Percentiles rank a stretch among this genome's conserved stretches.
These are phyloP conservation scores for Aspidiotus destructor DNA, from an alignment of 2,888 invertebrate genomes.

Conservation along the genomic window DNA sequence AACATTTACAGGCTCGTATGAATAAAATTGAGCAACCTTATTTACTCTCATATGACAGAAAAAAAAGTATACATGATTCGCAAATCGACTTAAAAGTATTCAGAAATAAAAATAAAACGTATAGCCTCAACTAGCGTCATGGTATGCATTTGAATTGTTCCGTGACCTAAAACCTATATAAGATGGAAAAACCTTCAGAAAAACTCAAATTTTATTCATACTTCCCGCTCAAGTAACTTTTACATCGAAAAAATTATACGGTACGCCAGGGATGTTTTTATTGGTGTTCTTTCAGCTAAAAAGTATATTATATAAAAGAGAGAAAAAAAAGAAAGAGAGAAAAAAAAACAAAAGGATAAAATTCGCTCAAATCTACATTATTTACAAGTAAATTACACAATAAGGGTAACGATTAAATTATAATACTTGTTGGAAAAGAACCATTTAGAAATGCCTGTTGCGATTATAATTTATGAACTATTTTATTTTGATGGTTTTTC, in stretches of 20 bases:
- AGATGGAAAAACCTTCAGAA: not conserved
- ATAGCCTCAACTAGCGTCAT: not conserved
- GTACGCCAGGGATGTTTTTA: slow-evolving; percentile 6
- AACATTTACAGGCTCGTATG: slow-evolving; percentile 22
- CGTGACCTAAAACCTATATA: slow-evolving; percentile 9
- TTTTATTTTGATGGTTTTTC: not conserved
- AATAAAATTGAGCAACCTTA: slow-evolving; percentile 31
- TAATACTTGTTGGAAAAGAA: slow-evolving; percentile 29
- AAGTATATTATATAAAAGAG: too few species aligned
- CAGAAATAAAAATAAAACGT: slow-evolving; percentile 1
- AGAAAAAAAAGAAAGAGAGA: not conserved
- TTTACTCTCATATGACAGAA: not conserved
- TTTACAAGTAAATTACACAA: slow-evolving; percentile 22
- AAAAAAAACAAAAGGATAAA: slow-evolving; percentile 11
- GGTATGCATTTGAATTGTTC: slow-evolving; percentile 3
- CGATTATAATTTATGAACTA: slow-evolving; percentile 23
- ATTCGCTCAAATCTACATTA: slow-evolving; percentile 19
- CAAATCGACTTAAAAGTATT: slow-evolving; percentile 16
- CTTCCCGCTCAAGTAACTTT: slow-evolving; percentile 14
- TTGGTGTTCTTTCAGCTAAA: slow-evolving; percentile 30
- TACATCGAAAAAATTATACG: slow-evolving; percentile 17
- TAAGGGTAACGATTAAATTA: slow-evolving; percentile 27
- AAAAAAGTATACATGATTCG: slow-evolving; percentile 5
- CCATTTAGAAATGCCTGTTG: slow-evolving; percentile 27
- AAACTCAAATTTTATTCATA: slow-evolving; percentile 28